Conservation (phyloP, 2,888 invertebrate genomes). For the Sialis lutaria region DNA sequence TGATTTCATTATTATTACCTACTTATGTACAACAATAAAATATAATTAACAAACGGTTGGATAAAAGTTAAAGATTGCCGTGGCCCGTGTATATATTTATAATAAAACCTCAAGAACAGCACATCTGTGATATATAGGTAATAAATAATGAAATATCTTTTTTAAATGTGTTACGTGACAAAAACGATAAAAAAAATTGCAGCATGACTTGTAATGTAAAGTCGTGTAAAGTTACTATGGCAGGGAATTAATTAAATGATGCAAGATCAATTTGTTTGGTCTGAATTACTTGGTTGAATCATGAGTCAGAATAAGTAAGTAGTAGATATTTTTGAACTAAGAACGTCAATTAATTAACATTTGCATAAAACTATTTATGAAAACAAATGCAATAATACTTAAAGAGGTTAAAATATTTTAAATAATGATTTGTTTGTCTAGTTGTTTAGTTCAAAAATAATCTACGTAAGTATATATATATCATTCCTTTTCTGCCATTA, state of each 20-base stretch:
- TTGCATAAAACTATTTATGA: background rate
- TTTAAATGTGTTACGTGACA: background rate
- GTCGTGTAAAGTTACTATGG: background rate
- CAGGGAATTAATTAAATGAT: background rate
- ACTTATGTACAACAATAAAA: background rate
- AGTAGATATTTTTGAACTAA: no score
- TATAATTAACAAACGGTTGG: background rate
- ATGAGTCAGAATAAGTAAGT: no score
- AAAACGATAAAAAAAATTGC: background rate
- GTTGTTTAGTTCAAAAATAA: no score
- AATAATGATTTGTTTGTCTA: no score
- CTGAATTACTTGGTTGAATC: no score
- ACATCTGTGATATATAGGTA: slow-evolving; percentile 4
- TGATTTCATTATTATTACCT: slow-evolving; percentile 4
- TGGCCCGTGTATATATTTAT: background rate
- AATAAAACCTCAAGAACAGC: slow-evolving; percentile 1
- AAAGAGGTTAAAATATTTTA: background rate
- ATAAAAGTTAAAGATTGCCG: background rate
- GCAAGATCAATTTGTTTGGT: no score
- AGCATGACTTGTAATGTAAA: background rate
- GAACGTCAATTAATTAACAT: no score
- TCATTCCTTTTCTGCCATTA: no score
- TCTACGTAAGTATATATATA: no score
- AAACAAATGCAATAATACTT: background rate
- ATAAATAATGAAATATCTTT: slow-evolving; percentile 1